Percentiles rank a stretch among this genome's conserved stretches.
Conservation (phyloP, 2,113 vertebrate species). For the Hiodon tergisus region DNA sequence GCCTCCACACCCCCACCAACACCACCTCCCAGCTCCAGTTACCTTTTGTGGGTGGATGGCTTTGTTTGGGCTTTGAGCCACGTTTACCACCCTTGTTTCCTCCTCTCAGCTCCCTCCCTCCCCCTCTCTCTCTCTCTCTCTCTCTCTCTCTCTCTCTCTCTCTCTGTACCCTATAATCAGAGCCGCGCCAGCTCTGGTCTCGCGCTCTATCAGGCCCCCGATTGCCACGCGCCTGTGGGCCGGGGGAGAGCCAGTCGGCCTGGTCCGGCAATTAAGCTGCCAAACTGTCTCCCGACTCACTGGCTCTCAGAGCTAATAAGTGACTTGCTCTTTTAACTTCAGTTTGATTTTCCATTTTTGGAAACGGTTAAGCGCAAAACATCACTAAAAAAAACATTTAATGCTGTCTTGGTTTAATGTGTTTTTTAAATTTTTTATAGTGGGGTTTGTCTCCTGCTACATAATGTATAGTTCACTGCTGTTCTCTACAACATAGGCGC, state of each 20-base stretch:
- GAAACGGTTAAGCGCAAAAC: constrained; percentile 4
- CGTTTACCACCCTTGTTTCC: background rate
- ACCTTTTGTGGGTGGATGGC: too few relatives aligned
- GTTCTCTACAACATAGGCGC: too few relatives aligned
- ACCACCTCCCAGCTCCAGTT: too few relatives aligned
- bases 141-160: background rate
- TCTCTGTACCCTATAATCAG: constrained; percentile 9
- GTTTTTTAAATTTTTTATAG: background rate
- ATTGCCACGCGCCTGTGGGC: background rate
- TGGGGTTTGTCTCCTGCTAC: background rate
- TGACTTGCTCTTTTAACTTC: constrained; percentile 3
- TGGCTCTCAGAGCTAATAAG: background rate
- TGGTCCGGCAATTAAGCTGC: background rate
- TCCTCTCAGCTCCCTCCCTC: background rate
- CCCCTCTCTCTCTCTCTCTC: background rate
- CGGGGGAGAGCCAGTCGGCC: background rate
- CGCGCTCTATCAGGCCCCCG: background rate
- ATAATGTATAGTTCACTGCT: too few relatives aligned
- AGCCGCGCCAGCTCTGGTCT: background rate
- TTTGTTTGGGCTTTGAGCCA: too few relatives aligned
- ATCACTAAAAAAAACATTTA: background rate
- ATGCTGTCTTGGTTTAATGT: background rate
- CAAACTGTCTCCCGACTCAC: background rate
- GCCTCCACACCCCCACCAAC: too few relatives aligned
- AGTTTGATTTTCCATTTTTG: constrained; percentile 6